Base-by-base conservation (phyloP, 2,888 invertebrate genomes). In the Antitype chi region DNA sequence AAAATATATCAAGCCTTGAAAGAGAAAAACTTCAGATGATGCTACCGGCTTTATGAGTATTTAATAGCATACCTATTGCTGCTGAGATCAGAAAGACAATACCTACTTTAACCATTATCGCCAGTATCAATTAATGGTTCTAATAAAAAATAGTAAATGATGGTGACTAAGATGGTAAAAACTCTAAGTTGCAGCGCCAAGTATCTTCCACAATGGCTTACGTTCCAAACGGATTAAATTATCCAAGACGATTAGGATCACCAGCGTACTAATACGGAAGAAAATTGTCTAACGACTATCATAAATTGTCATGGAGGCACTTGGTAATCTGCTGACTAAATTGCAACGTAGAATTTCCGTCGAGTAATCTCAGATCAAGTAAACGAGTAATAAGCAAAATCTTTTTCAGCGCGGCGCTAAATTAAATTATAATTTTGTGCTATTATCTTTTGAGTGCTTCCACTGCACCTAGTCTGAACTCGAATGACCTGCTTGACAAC, bases 351-450 rank as follows among this genome's bases (percentile, higher is more conserved):
- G 82, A 63, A 81, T 81, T 73, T 81, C 72, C 70, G 66, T 57
- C 82, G 62, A 20, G 70, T n/a, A n/a, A n/a, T n/a, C n/a, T n/a
- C n/a, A n/a, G n/a, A n/a, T n/a, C n/a, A n/a, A n/a, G n/a, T n/a
- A n/a, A n/a, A n/a, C 82, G 62, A 20, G 70, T 62, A 80, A 82
- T 85, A 67, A 80, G 66, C 47, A 47, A 52, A 80, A 74, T n/a
- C 57, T 70, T 78, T 80, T 66, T 67, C 66, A 70, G 25, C 66
- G 52, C 59, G 49, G n/a, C 81, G 66, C 5, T 81, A 67, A 70
- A 81, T 81, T 59, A 55, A 85, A 85, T 81, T 81, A 73, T 85
- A 81, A 85, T 85, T 63, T 70, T 28, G 47, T 28, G 59, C 53
- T 20, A 76, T 85, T 76, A 72, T 64, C 55, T 68, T 84, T 47